Conservation (phyloP, 2,113 vertebrate genomes). For the Albula glossodonta region DNA sequence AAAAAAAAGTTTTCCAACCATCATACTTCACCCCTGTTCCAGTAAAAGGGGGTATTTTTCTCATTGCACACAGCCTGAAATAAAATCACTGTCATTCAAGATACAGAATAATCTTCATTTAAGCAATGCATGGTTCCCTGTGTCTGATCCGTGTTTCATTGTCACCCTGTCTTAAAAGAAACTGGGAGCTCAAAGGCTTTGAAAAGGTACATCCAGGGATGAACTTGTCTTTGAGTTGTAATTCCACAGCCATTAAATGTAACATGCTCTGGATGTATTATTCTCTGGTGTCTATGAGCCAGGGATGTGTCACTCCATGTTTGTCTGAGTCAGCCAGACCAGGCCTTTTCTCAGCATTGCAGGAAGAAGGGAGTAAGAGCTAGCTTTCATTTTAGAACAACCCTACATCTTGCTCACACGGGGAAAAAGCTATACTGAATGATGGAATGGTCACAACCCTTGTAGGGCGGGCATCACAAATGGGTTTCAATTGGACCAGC, state of each 20-base stretch:
- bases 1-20: neutral
- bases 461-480: neutral
- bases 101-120: constrained; percentile 1
- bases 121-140: neutral
- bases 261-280: neutral
- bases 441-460: neutral
- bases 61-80: neutral
- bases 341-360: neutral
- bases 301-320: neutral
- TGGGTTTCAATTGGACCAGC: neutral
- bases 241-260: constrained; percentile 7
- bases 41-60: neutral
- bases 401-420: neutral
- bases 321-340: neutral
- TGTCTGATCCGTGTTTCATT: neutral
- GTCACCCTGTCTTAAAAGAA: neutral
- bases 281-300: neutral
- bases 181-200: constrained; percentile 1
- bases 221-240: neutral
- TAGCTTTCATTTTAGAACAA: neutral
- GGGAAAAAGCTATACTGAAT: neutral
- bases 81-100: neutral
- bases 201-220: constrained; percentile 4
- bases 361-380: neutral
- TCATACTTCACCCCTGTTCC: neutral